Evolutionary conservation across 2,113 vertebrate species (phyloP), one percentile per base, ranked within the genome.

Genomic region (Vulpes lagopus): DNA sequence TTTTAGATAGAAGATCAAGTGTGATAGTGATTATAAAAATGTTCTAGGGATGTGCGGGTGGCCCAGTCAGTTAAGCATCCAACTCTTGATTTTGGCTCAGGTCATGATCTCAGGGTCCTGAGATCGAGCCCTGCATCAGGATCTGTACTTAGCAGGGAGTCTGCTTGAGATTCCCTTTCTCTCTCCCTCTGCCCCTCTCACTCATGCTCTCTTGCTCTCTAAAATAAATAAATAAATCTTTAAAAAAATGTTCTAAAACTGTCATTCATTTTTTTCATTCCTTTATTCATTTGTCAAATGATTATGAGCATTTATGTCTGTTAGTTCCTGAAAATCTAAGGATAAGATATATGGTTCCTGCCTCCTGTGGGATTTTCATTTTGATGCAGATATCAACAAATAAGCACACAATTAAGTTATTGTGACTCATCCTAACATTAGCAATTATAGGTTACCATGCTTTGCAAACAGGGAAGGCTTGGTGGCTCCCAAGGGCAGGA

Each of bases 111-210:
- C 25, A 78, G 25, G 43, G 43, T 78, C 15, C 0, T 30, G 43
- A 27, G 43, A 17, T 51, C 0, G 14, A 78, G 74, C 25, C 43
- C 25, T 4, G 0, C 8, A 4, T 78, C 0, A 0, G 43, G 74
- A 23, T 51, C 43, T 15, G 43, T 23, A 27, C 73, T 51, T 14
- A 51, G 25, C 43, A 27, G 3, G 7, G 43, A 51, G 25, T 27
- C 43, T 51, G 23, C 23, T 51, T 51, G 14, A 7, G 43, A 76
- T 76, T 76, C 73, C 27, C 38, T 76, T 12, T 76, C 43, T 17
- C 15, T 8, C 6, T 74, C 22, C 23, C 22, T 49, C 25, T 76
- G 23, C 14, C 43, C 6, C 25, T 76, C 25, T 43, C 14, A 27
- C 73, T 76, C 11, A 43, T 25, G 10, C 7, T 49, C 20, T 23